Evolutionary conservation across 2,888 invertebrate species (phyloP).

Genomic region (Thyatira batis): DNA sequence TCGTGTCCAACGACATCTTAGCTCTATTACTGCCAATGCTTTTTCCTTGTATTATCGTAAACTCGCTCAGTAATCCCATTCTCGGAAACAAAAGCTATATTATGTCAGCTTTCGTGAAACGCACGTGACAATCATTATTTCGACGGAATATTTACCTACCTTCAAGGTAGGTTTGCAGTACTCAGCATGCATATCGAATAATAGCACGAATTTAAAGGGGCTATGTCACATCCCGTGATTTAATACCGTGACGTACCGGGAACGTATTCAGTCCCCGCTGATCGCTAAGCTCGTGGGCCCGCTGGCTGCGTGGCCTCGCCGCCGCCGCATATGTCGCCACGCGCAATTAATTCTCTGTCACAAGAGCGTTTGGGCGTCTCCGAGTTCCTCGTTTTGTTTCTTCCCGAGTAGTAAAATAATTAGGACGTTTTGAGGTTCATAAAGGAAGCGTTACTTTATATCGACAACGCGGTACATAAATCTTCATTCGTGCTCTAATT

Average conservation of each 20-base stretch:
- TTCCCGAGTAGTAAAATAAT: conserved; percentile 77
- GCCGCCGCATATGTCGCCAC: conserved; percentile 74
- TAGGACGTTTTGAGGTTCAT: conserved; percentile 82
- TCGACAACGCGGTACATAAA: conserved; percentile 81
- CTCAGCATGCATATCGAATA: background rate
- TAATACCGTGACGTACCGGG: background rate
- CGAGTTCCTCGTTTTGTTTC: conserved; percentile 72
- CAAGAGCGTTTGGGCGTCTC: conserved; percentile 81
- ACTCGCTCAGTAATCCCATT: conserved; percentile 24
- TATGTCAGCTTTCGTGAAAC: conserved; percentile 38
- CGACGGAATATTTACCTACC: background rate
- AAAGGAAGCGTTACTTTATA: conserved; percentile 81
- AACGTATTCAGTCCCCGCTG: conserved; percentile 14
- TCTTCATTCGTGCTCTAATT: conserved; percentile 79
- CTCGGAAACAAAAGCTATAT: conserved; percentile 23
- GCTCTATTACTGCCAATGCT: conserved; percentile 29
- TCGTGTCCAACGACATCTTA: conserved; percentile 34
- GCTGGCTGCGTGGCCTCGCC: conserved; percentile 24
- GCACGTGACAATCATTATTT: conserved; percentile 8
- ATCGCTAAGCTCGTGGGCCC: conserved; percentile 32
- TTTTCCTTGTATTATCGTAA: conserved; percentile 37
- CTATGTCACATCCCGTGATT: background rate
- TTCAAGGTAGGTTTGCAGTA: background rate
- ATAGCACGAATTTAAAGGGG: background rate
- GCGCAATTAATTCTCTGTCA: conserved; percentile 82